Evolutionary conservation across 2,888 invertebrate genomes (phyloP).

Genomic region (Pterostichus niger): DNA sequence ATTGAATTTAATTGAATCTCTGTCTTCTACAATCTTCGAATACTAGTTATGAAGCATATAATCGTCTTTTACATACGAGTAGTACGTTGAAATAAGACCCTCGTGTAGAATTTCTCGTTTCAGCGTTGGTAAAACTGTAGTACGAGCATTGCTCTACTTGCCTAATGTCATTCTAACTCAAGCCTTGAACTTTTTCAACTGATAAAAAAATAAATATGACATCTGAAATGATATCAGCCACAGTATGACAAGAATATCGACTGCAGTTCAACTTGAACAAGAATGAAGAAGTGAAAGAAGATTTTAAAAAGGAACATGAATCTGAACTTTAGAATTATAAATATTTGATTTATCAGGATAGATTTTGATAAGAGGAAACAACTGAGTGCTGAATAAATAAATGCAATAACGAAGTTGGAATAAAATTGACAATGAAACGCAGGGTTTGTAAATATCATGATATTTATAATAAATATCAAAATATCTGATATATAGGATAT

Average conservation of each 20-base stretch:
- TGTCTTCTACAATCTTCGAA: too few relatives aligned
- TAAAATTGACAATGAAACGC: too few relatives aligned
- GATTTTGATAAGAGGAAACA: not conserved
- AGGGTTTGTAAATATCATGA: too few relatives aligned
- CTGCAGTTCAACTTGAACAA: not conserved
- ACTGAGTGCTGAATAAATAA: not conserved
- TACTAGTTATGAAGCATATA: too few relatives aligned
- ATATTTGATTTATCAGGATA: not conserved
- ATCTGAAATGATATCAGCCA: slow-evolving; percentile 16
- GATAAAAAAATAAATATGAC: slow-evolving; percentile 52
- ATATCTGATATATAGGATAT: too few relatives aligned
- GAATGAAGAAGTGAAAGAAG: not conserved
- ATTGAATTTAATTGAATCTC: too few relatives aligned
- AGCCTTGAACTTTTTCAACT: slow-evolving; percentile 47
- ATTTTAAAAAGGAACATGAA: not conserved
- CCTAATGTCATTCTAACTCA: not conserved
- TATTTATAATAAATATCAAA: too few relatives aligned
- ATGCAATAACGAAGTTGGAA: not conserved
- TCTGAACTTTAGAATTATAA: slow-evolving; percentile 8
- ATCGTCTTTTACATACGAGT: too few relatives aligned
- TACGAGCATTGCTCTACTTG: too few relatives aligned
- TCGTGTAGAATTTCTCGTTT: slow-evolving; percentile 44
- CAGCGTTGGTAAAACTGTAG: not conserved
- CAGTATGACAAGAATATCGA: not conserved
- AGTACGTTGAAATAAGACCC: not conserved